Conservation (phyloP, 2,888 invertebrate species). For the Pheosia gnoma region DNA sequence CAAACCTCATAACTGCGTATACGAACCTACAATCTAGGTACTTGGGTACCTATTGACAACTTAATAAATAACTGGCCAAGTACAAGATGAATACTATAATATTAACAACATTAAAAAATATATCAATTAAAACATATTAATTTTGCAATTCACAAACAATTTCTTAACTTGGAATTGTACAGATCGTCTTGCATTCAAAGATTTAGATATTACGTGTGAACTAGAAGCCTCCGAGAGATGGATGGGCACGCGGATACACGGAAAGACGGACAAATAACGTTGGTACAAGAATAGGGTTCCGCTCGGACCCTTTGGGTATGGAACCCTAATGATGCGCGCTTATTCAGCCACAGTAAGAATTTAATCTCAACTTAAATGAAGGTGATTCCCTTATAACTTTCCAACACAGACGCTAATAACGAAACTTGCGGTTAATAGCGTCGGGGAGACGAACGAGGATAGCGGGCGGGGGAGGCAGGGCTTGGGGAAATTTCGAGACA, state of each 20-base stretch:
- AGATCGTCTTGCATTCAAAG: too few relatives aligned
- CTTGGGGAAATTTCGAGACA: slow-evolving; percentile 68
- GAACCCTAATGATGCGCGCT: slow-evolving; percentile 48
- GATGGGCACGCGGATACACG: too few relatives aligned
- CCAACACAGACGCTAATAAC: slow-evolving; percentile 79
- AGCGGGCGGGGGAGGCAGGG: slow-evolving; percentile 27
- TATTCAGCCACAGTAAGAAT: slow-evolving; percentile 72
- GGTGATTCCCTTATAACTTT: slow-evolving; percentile 80
- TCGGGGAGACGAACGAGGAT: slow-evolving; percentile 34
- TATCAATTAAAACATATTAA: too few relatives aligned
- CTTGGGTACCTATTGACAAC: not conserved
- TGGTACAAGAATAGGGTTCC: too few relatives aligned
- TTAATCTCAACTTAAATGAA: slow-evolving; percentile 80
- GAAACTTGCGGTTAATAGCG: slow-evolving; percentile 79
- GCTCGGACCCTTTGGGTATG: not conserved
- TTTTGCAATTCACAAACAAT: too few relatives aligned
- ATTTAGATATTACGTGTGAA: not conserved
- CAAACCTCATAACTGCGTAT: not conserved
- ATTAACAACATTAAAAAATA: too few relatives aligned
- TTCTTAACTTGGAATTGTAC: too few relatives aligned
- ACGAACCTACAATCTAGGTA: not conserved
- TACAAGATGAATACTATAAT: too few relatives aligned
- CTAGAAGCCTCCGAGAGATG: not conserved
- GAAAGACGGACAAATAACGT: too few relatives aligned
- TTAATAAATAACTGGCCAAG: too few relatives aligned